Evolutionary conservation across 2,888 invertebrate genomes (phyloP), one percentile per base, ranked within the genome.

Genomic region (Spodoptera picta): DNA sequence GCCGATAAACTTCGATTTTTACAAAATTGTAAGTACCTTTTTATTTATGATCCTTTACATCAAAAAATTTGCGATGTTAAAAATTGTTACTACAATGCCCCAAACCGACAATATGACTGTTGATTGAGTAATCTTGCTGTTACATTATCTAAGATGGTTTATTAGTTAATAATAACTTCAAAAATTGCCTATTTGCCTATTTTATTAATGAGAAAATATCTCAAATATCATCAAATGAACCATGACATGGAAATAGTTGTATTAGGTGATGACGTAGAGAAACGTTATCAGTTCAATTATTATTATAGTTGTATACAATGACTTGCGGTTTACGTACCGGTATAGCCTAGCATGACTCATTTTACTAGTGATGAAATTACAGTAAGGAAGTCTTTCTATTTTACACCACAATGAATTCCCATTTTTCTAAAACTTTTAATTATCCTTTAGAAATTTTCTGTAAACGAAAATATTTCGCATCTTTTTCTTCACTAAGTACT

Each of bases 291-390:
- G 98, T 23, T 36, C 36, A 36, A 97, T 97, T 47, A 47, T 36
- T 36, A 47, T 23, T 70, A 0, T 98, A 99, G 1, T 99, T 99
- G 90, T 99, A 99, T 87, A 99, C 99, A 14, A 99, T 72, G 71
- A 72, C 71, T 75, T 75, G 71, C 75, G 75, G 71, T 75, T 75
- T 75, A 99, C 90, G 94, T 98, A 74, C 97, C 98, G 0, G 95
- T 98, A 4, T 98, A 98, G 85, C 97, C 98, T 75, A 98, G 99
- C 96, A 95, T 97, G 66, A 99, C 99, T 1, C 90, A 99, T 56
- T 96, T 96, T 27, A 95, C 98, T 42, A 99, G 99, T 1, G 99
- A 98, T 1, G 99, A 99, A 89, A 93, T 99, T 49, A 51, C 36
- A 57, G 65, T 51, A 44, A 51, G 24, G 9, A 10, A 44, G 36